Evolutionary conservation across 92 coral and sea anemone genomes (phyloP), one percentile per base, ranked within the genome.

Genomic region (Ricordea florida): DNA sequence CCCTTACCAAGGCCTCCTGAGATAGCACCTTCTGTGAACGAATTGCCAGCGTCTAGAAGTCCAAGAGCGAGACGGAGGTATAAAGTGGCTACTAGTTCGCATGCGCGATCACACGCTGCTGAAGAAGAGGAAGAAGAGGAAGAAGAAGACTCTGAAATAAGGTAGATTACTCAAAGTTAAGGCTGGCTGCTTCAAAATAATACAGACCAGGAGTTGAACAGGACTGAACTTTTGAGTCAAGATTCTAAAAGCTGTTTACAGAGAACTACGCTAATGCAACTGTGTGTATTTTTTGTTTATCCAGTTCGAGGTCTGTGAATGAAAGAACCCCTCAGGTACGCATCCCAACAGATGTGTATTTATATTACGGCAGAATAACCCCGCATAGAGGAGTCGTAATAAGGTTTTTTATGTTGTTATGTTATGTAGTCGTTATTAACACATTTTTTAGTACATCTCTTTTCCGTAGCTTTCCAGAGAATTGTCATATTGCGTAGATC

Each of bases 1-100:
- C 97, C 97, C 25, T 78, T 91, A 5, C 97, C 97, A 4, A 80
- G 80, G 45, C 97, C 97, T 1, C 97, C 97, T 22, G 69, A 63
- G 21, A 37, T 57, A 37, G 52, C 51, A 14, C 76, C 66, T 26
- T 38, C 71, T 46, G 38, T 48, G 32, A 63, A 41, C 0, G 86
- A 72, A 20, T 83, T 56, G 26, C 93, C 85, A 1, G 55, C 79
- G 10, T 91, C 97, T 14, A 91, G 72, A 38, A 91, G 97, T 57
- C 97, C 97, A 8, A 79, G 90, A 33, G 81, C 90, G 8, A 81
- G 97, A n/a, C 79, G 97, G 15, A 73, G 93, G 17, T 91, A 91
- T 74, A 91, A 91, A 41, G 89, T 91, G 22, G 47, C 81, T 27
- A 45, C 83, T 53, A 75, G 82, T 30, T 66, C 78, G 16, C 71